Conservation (phyloP, 64 coral and sea anemone genomes). For the Montipora foliosa region DNA sequence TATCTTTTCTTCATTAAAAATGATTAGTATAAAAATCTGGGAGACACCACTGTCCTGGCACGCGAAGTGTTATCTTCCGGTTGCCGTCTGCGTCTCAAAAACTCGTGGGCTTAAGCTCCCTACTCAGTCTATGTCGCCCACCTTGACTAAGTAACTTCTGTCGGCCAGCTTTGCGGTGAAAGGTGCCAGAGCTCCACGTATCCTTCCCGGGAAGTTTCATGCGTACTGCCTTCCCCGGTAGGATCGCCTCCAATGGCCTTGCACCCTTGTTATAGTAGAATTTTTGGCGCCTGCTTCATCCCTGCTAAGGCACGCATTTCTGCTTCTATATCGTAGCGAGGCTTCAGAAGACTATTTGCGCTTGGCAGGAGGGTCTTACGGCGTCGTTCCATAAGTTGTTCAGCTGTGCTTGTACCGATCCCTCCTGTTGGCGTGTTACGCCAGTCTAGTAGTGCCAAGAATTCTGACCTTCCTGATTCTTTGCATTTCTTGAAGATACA, state of each 20-base stretch:
- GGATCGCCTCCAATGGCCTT: slow-evolving; percentile 35
- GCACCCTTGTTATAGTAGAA: slow-evolving; percentile 49
- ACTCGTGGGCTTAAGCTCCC: too few relatives aligned
- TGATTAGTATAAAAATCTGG: too few relatives aligned
- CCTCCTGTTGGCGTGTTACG: slow-evolving; percentile 26
- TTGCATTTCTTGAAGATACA: neutral
- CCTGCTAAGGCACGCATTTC: slow-evolving; percentile 11
- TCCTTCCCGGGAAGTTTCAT: slow-evolving; percentile 27
- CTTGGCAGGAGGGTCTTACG: slow-evolving; percentile 53
- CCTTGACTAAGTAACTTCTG: neutral
- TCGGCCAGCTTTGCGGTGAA: slow-evolving; percentile 23
- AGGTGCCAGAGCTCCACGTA: neutral
- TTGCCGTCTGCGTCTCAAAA: too few relatives aligned
- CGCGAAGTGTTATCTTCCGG: too few relatives aligned
- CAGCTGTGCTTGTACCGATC: slow-evolving; percentile 52
- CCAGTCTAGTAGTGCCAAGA: slow-evolving; percentile 28
- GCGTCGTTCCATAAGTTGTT: slow-evolving; percentile 38
- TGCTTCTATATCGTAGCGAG: slow-evolving; percentile 23
- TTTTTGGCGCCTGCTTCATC: slow-evolving; percentile 19
- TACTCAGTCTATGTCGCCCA: neutral
- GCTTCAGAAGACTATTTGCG: slow-evolving; percentile 44
- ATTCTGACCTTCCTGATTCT: neutral
- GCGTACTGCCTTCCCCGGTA: slow-evolving; percentile 40
- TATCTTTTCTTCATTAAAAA: too few relatives aligned
- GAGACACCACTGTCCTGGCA: too few relatives aligned